Percentiles rank a stretch among this genome's conserved stretches.
Evolutionary conservation across 1,140 invertebrate genomes (phyloP).

Genomic region (Lycorma delicatula): DNA sequence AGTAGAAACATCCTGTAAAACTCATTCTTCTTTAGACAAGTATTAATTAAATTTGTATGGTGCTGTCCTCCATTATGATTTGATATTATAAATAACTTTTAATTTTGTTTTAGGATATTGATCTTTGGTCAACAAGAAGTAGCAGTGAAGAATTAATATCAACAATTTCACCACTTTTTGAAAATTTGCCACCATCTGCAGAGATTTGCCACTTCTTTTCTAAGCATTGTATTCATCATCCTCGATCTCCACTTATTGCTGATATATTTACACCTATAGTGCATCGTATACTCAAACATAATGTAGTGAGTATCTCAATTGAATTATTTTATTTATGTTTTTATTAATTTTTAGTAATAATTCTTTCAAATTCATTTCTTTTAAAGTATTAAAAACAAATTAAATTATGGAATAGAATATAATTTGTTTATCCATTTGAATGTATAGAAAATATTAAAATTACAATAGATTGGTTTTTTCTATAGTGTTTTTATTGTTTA

Average conservation of each 20-base stretch:
- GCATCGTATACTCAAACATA: conserved; percentile 72
- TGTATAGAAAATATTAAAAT: no score
- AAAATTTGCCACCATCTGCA: conserved; percentile 50
- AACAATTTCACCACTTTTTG: conserved; percentile 48
- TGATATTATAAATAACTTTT: no score
- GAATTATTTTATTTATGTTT: background rate
- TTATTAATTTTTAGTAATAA: background rate
- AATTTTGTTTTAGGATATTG: conserved; percentile 30
- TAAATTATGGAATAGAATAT: no score
- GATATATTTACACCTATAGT: conserved; percentile 64
- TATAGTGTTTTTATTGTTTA: no score
- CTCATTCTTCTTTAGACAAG: no score
- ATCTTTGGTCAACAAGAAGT: conserved; percentile 28
- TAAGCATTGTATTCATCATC: conserved; percentile 48
- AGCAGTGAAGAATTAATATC: conserved; percentile 46
- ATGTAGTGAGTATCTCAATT: conserved; percentile 48
- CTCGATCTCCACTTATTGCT: conserved; percentile 48
- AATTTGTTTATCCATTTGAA: no score
- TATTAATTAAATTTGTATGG: no score
- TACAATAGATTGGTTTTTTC: no score
- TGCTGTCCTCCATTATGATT: no score
- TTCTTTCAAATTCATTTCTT: background rate
- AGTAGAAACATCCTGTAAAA: no score
- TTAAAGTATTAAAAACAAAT: no score
- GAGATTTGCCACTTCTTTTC: conserved; percentile 51